Evolutionary conservation across 2,888 invertebrate species (phyloP), one percentile per base, ranked within the genome.

Genomic region (Cataglyphis rosenhaueri): DNA sequence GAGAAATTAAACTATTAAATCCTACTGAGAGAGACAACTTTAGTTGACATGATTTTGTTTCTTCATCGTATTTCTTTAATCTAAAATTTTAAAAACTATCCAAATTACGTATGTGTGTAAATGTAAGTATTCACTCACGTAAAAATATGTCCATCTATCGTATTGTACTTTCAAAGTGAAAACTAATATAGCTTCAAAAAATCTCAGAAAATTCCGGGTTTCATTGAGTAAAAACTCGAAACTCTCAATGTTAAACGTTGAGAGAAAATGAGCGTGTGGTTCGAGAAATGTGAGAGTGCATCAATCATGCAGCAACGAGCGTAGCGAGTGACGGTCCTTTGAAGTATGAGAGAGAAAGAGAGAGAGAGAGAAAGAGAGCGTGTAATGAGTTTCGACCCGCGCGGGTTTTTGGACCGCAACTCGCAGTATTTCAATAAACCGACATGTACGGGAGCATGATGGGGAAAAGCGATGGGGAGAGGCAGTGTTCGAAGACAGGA

Each of bases 371-470:
- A 52, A 8, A 9, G 29, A 21, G n/a, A 41, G 35, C 44, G 35
- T 57, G 41, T 70, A 57, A 78, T 59, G 71, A 78, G 44, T 78
- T 78, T 44, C 59, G 71, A 78, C 78, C 18, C 18, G 70, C 32
- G 41, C 57, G 78, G 59, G 71, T 70, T 78, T 74, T 76, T 76
- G 41, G 29, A 21, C 29, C 57, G 32, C 55, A 70, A 59, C 70
- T 59, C 41, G 59, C 71, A 64, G 78, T 48, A 48, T 76, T 68
- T 66, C 76, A 71, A 71, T 52, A 78, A 78, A 70, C 57, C 68
- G 44, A 32, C 57, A 52, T 0, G 29, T 29, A 79, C 59, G 9
- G n/a, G 4, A 41, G 57, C 21, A 25, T 25, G 41, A 32, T 15
- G 21, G 59, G 32, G 6, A 48, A 48, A 48, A 48, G 48, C 48